Percentiles rank a stretch among this genome's conserved stretches.
Conservation (phyloP, 2,888 invertebrate species). For the Phania funesta region DNA sequence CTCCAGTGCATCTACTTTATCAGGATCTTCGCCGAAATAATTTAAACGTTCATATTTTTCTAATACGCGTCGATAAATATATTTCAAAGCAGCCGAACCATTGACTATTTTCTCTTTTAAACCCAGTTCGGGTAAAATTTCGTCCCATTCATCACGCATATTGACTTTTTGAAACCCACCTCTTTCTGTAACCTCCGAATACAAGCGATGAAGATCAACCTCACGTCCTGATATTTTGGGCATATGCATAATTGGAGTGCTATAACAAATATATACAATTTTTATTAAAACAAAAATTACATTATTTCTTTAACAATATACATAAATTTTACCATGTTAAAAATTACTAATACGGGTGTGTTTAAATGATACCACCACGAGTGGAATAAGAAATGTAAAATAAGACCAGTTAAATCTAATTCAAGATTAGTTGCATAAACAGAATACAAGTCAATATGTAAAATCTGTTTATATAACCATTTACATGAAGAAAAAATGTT, state of each 20-base stretch:
- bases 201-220: constrained; percentile 95
- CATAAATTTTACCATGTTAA: no score
- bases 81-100: constrained; percentile 91
- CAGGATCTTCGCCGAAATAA: constrained; percentile 93
- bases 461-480: no score
- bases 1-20: constrained; percentile 85
- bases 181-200: constrained; percentile 93
- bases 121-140: constrained; percentile 88
- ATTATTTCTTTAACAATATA: no score
- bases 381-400: no score
- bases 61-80: constrained; percentile 90
- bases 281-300: not conserved
- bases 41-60: constrained; percentile 94
- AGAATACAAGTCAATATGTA: no score
- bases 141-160: constrained; percentile 92
- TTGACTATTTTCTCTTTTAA: constrained; percentile 93
- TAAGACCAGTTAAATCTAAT: no score
- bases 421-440: no score
- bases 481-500: no score
- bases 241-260: constrained; percentile 83
- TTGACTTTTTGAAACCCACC: constrained; percentile 99
- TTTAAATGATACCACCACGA: no score
- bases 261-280: constrained; percentile 75
- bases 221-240: constrained; percentile 93
- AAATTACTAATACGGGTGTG: no score